Evolutionary conservation across 1,140 invertebrate genomes (phyloP).

Genomic region (Hesperophylax magnus): DNA sequence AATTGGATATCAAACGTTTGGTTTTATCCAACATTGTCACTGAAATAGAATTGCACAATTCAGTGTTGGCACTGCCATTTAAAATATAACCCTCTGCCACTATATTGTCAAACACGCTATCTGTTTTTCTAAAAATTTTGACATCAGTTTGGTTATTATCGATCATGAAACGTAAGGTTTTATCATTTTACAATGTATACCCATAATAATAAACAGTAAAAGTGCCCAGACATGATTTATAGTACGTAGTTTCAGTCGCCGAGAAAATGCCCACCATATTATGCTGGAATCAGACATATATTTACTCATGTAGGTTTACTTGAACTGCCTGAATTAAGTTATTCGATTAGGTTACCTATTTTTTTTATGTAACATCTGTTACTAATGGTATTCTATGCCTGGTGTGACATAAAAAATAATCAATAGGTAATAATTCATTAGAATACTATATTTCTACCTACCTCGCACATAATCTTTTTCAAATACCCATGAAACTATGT

Average conservation of each 20-base stretch:
- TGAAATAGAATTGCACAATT: conserved; percentile 1
- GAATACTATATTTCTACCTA: too few species aligned
- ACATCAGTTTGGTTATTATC: neutral
- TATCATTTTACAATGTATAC: neutral
- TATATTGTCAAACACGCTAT: conserved; percentile 30
- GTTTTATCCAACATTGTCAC: neutral
- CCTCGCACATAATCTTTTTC: too few species aligned
- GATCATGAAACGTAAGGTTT: neutral
- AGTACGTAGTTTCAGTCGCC: neutral
- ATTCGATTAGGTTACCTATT: neutral
- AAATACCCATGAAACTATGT: too few species aligned
- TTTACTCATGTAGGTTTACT: neutral
- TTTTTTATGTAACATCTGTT: too few species aligned
- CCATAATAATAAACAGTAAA: neutral
- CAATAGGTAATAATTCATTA: too few species aligned
- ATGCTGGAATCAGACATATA: neutral
- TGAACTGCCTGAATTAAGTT: neutral
- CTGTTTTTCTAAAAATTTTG: neutral
- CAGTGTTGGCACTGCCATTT: neutral
- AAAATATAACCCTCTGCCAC: conserved; percentile 20
- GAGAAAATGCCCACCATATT: neutral
- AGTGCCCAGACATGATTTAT: neutral
- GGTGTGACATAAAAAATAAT: too few species aligned
- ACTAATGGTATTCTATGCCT: too few species aligned
- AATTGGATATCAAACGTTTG: neutral